Conservation (phyloP, 2,888 invertebrate genomes). For the Oligia fasciuncula region DNA sequence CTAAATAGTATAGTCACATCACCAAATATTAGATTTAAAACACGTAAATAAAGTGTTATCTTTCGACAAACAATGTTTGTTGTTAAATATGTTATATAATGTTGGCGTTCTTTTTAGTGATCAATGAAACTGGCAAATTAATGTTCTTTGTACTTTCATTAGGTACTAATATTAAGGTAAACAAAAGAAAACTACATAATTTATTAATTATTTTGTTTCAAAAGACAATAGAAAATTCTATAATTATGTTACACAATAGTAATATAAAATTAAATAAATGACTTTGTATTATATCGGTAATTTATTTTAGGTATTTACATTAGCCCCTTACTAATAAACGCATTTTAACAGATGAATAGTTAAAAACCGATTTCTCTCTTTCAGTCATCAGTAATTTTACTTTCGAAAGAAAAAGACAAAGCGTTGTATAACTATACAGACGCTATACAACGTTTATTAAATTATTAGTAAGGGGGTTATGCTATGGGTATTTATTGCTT, state of each 20-base stretch:
- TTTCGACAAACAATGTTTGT: constrained; percentile 31
- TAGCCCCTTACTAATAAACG: too few relatives aligned
- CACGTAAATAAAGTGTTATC: constrained; percentile 26
- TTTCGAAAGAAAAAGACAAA: too few relatives aligned
- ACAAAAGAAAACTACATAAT: constrained; percentile 7
- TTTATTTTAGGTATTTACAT: neutral
- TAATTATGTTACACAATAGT: neutral
- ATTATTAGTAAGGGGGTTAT: too few relatives aligned
- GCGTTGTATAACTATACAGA: too few relatives aligned
- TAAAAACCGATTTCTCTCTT: too few relatives aligned
- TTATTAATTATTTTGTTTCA: neutral
- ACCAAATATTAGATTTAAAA: constrained; percentile 24
- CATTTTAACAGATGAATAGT: too few relatives aligned
- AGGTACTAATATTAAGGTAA: neutral
- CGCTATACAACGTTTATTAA: too few relatives aligned
- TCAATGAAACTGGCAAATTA: neutral
- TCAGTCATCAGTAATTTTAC: too few relatives aligned
- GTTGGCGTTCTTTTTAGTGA: too few relatives aligned
- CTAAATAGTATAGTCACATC: neutral
- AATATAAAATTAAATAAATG: neutral
- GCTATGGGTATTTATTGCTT: too few relatives aligned
- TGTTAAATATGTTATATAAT: neutral
- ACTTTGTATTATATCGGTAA: neutral
- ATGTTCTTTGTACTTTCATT: constrained; percentile 5
- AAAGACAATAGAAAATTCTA: neutral